Base-by-base conservation (phyloP, 2,888 invertebrate genomes). In the Geotrupes spiniger region DNA sequence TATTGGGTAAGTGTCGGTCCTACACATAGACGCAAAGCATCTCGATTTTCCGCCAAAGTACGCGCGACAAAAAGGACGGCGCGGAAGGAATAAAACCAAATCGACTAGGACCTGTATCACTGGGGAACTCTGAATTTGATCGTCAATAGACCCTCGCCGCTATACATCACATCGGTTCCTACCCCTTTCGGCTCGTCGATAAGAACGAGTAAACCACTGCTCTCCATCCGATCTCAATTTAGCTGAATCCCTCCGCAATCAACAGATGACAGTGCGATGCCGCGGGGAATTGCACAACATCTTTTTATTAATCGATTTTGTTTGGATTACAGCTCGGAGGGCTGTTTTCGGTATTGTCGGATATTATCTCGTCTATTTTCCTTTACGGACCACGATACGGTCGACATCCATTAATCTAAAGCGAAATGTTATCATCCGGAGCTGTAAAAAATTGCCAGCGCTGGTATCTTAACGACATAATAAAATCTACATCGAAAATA, bases 221-320 rank as follows among this genome's bases (percentile, higher is more conserved):
- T 14, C 52, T 46, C 59, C 57, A 56, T 60, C 59, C 58, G 57
- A 60, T 61, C 63, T 63, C 66, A 68, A 68, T 68, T 69, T 66
- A 61, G 62, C 56, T 58, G 64, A 64, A 63, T 66, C 66, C 69
- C 67, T 54, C 53, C 61, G 66, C 67, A 69, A 66, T 69, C 69
- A 69, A 69, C 68, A 69, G 68, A 68, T 69, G 69, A 69, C 68
- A 69, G 61, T 62, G 64, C 53, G 58, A 58, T 47, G 46, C 48
- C 49, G 28, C 28, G 9, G 67, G 66, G 67, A 64, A 64, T 67
- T 65, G 65, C 58, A 62, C 62, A 67, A 65, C 68, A 65, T 66
- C 65, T 68, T 67, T 66, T 69, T 69, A 69, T 69, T 69, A 69
- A 69, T 69, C 69, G 69, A 69, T 69, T 66, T 63, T 62, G 62